phyloP scores from a whole-genome alignment of 2,113 vertebrate genomes.

The Myiopsitta monachus region DNA sequence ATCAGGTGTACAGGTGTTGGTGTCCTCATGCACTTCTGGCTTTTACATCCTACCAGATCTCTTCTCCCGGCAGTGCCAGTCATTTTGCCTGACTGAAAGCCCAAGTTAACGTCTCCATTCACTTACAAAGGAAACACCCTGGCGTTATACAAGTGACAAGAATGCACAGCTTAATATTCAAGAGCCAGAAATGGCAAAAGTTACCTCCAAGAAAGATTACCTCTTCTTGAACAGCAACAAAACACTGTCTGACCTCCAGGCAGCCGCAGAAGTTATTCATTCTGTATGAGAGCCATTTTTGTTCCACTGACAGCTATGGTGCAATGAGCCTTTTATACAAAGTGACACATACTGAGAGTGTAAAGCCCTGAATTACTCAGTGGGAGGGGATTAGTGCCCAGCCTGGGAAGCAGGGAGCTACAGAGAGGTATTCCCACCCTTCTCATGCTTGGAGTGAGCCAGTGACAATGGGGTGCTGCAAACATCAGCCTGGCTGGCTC shows the following conservation, averaged over 20 bases:
- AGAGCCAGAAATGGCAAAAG: neutral
- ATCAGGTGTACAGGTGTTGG: neutral
- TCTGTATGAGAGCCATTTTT: neutral
- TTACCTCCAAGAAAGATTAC: neutral
- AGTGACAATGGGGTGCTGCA: neutral
- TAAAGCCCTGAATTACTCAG: neutral
- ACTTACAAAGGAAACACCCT: neutral
- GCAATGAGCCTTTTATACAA: neutral
- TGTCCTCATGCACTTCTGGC: neutral
- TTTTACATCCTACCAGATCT: neutral
- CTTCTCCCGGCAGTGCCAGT: neutral
- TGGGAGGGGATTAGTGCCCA: neutral
- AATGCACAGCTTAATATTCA: neutral
- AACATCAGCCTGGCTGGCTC: neutral
- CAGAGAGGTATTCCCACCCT: neutral
- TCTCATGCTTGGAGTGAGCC: neutral
- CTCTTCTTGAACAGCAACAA: neutral
- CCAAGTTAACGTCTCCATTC: neutral
- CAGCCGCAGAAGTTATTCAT: neutral
- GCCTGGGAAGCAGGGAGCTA: neutral
- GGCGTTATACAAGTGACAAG: neutral
- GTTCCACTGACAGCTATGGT: neutral
- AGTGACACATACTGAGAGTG: neutral
- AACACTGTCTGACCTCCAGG: neutral
- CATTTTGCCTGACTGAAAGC: neutral